Evolutionary conservation across 2,113 vertebrate species (phyloP), one percentile per base, ranked within the genome.

Genomic region (Oxyura jamaicensis): DNA sequence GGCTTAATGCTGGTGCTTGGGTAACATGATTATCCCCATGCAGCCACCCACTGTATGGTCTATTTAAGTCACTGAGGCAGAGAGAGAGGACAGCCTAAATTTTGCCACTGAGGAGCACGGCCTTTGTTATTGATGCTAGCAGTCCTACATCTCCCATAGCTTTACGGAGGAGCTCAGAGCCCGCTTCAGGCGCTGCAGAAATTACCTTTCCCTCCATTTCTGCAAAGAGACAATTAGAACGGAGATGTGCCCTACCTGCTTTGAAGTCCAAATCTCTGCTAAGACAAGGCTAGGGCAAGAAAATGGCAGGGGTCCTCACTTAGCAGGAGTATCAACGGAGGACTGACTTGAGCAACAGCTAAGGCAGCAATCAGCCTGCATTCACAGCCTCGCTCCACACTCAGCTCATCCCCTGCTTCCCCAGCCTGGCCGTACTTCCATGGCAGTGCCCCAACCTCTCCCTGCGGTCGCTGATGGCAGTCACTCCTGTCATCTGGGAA

Each of bases 41-140:
- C 68, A 83, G 46, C 25, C 78, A 80, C 44, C 18, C 0, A 0
- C 44, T 69, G 21, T 19, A 67, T 0, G 1, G 44, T 33, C 63
- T 62, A 6, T 59, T 80, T n/a, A 83, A 93, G 41, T 11, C 25
- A 90, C 28, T 3, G 8, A 77, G 41, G 48, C 48, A 79, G 66
- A 85, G 72, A 52, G 31, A 50, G 36, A 67, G 33, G 66, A 63
- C 18, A 29, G 56, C 14, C 48, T 85, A 44, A 35, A 21, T 17
- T 26, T n/a, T 84, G 65, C 18, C 52, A 67, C 21, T 2, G 31
- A 83, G 44, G 39, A 22, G 14, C 44, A 80, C 52, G 67, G 59
- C 31, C 73, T 67, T 65, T 1, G 0, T 56, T 75, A 79, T 1
- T 10, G 48, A 82, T 53, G 33, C n/a, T 33, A 42, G 12, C 3